Evolutionary conservation across 2,888 invertebrate genomes (phyloP).

Genomic region (Holacanthella duospinosa): DNA sequence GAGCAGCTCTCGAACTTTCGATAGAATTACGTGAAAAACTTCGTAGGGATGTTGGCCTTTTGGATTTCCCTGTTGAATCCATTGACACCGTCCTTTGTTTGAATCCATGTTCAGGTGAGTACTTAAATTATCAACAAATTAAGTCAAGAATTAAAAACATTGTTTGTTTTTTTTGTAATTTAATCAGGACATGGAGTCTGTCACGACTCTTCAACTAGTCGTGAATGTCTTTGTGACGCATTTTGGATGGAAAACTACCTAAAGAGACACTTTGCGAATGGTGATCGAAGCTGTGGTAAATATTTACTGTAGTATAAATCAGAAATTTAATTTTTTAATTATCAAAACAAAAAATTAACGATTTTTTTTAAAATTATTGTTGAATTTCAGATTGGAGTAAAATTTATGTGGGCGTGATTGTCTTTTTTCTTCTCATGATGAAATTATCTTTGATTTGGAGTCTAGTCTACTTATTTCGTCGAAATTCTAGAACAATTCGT

Average conservation of each 20-base stretch:
- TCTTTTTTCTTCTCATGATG: conserved; percentile 50
- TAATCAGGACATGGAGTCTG: conserved; percentile 71
- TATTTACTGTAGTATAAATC: neutral
- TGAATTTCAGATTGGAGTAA: conserved; percentile 82
- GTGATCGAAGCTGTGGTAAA: conserved; percentile 70
- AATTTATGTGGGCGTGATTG: conserved; percentile 73
- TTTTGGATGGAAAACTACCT: conserved; percentile 91
- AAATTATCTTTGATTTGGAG: conserved; percentile 56
- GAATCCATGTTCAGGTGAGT: conserved; percentile 70
- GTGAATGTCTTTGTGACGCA: conserved; percentile 80
- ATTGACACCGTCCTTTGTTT: conserved; percentile 80
- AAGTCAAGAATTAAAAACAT: neutral
- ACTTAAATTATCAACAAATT: neutral
- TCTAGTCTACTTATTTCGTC: conserved; percentile 50
- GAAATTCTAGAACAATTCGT: conserved; percentile 11
- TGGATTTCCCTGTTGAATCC: conserved; percentile 61
- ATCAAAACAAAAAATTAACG: too few relatives aligned
- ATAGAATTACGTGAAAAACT: conserved; percentile 56
- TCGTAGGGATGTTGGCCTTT: conserved; percentile 56
- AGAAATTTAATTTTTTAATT: neutral
- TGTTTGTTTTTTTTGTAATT: conserved; percentile 16
- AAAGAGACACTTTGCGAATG: conserved; percentile 52
- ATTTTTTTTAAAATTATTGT: too few relatives aligned
- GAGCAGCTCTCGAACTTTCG: conserved; percentile 55
- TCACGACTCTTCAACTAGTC: conserved; percentile 57